Conservation (phyloP, 2,113 vertebrate species). For the Syngnathus typhle region DNA sequence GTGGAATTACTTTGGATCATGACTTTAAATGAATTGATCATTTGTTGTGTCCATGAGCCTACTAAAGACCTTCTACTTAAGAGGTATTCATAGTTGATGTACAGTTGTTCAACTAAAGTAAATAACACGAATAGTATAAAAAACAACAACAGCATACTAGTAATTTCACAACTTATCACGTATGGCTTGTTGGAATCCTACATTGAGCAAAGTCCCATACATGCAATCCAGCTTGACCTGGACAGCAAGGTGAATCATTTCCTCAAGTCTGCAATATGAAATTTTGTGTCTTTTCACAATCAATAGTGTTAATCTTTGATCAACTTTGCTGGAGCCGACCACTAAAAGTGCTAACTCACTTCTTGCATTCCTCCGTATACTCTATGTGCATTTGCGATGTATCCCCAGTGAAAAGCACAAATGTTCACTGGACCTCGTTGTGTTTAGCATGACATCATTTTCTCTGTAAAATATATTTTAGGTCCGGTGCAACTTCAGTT, state of each 20-base stretch:
- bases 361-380: background rate
- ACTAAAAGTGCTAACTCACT: background rate
- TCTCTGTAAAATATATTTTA: background rate
- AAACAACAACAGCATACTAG: background rate
- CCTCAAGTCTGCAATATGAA: background rate
- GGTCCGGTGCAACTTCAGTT: background rate
- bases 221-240: background rate
- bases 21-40: background rate
- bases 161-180: background rate
- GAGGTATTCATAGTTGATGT: background rate
- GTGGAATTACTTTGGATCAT: background rate
- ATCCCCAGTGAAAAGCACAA: background rate
- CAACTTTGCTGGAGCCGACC: background rate
- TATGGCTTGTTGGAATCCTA: background rate
- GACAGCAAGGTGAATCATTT: background rate
- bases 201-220: background rate
- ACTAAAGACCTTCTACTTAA: background rate
- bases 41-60: background rate
- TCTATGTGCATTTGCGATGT: background rate
- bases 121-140: background rate
- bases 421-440: background rate
- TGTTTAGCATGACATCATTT: background rate
- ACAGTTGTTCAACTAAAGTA: background rate
- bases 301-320: constrained; percentile 14
- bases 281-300: background rate